Evolutionary conservation across 2,888 invertebrate species (phyloP).

Genomic region (Drosophila austrosaltans): DNA sequence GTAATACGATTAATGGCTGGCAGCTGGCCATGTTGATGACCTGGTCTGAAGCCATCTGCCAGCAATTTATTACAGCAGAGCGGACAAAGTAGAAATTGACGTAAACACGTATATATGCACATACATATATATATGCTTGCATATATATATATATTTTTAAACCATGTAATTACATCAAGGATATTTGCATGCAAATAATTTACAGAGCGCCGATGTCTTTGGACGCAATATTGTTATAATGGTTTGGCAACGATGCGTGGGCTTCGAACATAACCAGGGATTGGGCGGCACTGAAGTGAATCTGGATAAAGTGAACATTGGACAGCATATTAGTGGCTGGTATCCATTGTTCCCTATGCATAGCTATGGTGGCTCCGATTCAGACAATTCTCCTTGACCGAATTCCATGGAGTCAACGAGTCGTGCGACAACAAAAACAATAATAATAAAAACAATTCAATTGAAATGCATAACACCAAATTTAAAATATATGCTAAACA

Average conservation of each 20-base stretch:
- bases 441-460: constrained; percentile 62
- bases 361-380: constrained; percentile 89
- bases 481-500: constrained; percentile 45
- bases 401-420: constrained; percentile 64
- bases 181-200: constrained; percentile 63
- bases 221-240: constrained; percentile 94
- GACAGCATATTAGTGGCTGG: constrained; percentile 93
- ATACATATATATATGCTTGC: background rate
- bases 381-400: constrained; percentile 84
- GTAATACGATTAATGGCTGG: constrained; percentile 65
- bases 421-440: constrained; percentile 36
- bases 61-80: too few relatives aligned
- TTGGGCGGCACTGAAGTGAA: constrained; percentile 94
- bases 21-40: background rate
- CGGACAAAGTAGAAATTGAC: too few relatives aligned
- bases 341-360: constrained; percentile 95
- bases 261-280: constrained; percentile 92
- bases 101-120: too few relatives aligned
- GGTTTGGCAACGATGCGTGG: constrained; percentile 95
- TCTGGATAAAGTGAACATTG: constrained; percentile 90
- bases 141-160: constrained; percentile 1
- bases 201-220: constrained; percentile 88
- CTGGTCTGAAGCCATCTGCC: too few relatives aligned
- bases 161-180: constrained; percentile 47
- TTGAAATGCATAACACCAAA: constrained; percentile 61